Base-by-base conservation (phyloP, 2,888 invertebrate genomes). In the Eristalinus sepulchralis region DNA sequence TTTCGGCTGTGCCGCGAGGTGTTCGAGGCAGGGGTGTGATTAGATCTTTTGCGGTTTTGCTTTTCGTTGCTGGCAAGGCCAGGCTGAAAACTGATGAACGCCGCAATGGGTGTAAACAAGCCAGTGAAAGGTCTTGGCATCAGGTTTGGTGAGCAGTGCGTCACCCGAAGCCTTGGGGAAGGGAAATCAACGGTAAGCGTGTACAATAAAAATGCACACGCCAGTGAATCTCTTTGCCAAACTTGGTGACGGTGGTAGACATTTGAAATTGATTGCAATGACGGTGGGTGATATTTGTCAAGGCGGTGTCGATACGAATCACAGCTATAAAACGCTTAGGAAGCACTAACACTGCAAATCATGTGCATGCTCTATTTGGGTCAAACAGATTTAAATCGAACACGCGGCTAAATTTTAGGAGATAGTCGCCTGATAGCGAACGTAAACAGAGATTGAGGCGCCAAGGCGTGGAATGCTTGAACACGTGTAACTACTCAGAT, bases 91-190 rank as follows among this genome's bases (percentile, higher is more conserved):
- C 17, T n/a, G 39, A 39, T 27, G 27, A 31, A 24, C 17, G 53
- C 13, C 17, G 59, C 6, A 33, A 33, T 17, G 39, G 39, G 9
- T 62, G 67, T 36, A 36, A 55, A 73, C 47, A 17, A 17, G 47
- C 47, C 47, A 47, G 39, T 55, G 20, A 22, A 20, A 39, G 13
- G 27, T n/a, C 24, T 27, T n/a, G 59, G 13, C 20, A 59, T 66
- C 36, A 47, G 47, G 66, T 76, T 76, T 76, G 13, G 13, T 47
- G 47, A 8, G 60, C 17, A 47, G 67, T 76, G 67, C 60, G 76
- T 76, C 76, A 76, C 24, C 27, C 53, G 17, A 62, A 76, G 60
- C 67, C 60, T 60, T 76, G 47, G 17, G 17, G 47, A 57, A 68
- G 57, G 34, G 57, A 34, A 68, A 57, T 9, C 33, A 68, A 34